These are phyloP conservation scores for Chelonoidis abingdonii DNA, from an alignment of 2,113 vertebrate species.

Conservation along the genomic window DNA sequence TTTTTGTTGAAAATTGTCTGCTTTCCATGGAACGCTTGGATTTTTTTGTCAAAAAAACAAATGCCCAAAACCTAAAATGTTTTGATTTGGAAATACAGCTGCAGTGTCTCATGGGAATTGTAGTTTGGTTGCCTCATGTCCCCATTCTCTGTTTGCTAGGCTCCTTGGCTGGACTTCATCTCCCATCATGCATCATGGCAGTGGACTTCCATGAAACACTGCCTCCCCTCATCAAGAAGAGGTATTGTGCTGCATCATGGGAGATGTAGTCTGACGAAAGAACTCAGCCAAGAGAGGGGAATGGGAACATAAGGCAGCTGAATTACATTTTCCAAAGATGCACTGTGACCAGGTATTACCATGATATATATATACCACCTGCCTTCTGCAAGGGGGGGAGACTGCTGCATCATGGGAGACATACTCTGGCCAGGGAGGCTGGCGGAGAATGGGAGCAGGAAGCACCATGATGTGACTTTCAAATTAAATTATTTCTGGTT, in stretches of 20 bases:
- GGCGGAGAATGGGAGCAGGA: neutral
- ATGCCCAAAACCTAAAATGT: neutral
- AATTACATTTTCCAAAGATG: neutral
- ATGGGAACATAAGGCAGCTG: neutral
- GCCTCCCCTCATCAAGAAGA: neutral
- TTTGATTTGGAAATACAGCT: neutral
- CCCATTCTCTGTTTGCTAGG: neutral
- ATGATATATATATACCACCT: neutral
- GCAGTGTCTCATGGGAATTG: neutral
- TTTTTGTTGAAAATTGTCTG: too few species aligned
- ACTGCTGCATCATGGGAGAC: neutral
- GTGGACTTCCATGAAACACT: neutral
- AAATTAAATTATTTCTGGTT: neutral
- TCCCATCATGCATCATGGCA: neutral
- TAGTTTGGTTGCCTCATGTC: neutral
- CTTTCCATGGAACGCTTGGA: too few species aligned
- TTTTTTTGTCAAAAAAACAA: neutral
- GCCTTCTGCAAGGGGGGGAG: neutral
- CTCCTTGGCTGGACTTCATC: neutral
- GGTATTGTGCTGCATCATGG: neutral
- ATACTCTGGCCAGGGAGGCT: neutral
- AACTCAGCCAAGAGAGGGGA: neutral
- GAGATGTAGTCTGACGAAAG: neutral
- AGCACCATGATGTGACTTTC: neutral
- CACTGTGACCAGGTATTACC: neutral